Base-by-base conservation (phyloP, 2,797 vertebrate genomes). In the Todus mexicanus region DNA sequence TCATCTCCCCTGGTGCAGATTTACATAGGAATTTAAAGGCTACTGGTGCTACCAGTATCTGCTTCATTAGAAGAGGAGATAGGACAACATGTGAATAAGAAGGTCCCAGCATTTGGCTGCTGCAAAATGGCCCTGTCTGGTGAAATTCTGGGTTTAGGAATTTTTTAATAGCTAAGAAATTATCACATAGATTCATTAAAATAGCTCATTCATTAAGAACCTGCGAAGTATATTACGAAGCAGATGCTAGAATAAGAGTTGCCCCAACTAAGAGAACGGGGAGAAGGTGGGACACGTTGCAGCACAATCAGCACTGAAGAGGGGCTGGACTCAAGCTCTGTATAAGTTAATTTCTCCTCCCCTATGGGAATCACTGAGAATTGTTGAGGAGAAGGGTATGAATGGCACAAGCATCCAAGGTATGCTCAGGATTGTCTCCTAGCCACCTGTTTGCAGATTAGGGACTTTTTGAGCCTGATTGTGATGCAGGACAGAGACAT, bases 211-310 rank as follows among this genome's bases (percentile, higher is more conserved):
- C 38, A 25, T 23, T 60, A 14, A 65, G 85, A 72, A 7, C 6
- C 12, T 50, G 20, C 43, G 5, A 65, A 54, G 15, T 20, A 4
- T 20, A 5, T 26, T 11, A 29, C 3, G 9, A 29, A 85, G 27
- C 0, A 68, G 47, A 21, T 54, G 23, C 15, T 37, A 21, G 47
- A 45, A 11, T 11, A 50, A 43, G 35, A 71, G 21, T 7, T 61
- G n/a, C 8, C 29, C 47, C 38, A 37, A 3, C 7, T 23, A 29
- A 54, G 29, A 31, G 43, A 23, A 9, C 3, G 38, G 23, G 43
- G n/a, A 14, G 12, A 47, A 16, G 33, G 27, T 42, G 48, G 53
- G 38, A 15, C 20, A 13, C 6, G 0, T 0, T 11, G 33, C 64
- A 47, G 35, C 31, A 26, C 0, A 1, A 23, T 7, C 29, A 72